These are phyloP conservation scores for Psilopogon haemacephalus DNA, from an alignment of 2,113 vertebrate species.

Conservation along the genomic window DNA sequence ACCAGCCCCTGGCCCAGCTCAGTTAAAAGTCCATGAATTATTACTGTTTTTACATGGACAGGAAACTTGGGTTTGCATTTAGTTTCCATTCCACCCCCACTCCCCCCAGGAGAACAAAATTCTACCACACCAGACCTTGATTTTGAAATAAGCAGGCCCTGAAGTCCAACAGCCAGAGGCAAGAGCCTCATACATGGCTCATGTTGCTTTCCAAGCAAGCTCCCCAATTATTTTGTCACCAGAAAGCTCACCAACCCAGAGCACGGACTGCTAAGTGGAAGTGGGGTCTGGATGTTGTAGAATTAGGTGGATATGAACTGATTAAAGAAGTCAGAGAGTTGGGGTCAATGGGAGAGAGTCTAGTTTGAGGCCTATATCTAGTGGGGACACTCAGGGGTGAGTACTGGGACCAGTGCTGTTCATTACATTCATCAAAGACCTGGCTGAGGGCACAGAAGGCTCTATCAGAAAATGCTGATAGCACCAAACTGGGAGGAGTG, in stretches of 20 bases:
- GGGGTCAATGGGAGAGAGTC: no score
- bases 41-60: constrained; percentile 11
- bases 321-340: no score
- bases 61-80: background rate
- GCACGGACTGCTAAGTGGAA: fast-evolving
- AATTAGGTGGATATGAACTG: no score
- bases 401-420: no score
- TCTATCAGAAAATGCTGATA: no score
- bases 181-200: background rate
- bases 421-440: no score
- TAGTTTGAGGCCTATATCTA: no score
- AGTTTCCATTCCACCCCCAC: background rate
- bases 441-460: no score
- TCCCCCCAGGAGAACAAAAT: background rate
- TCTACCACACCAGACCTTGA: background rate
- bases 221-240: background rate
- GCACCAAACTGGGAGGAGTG: no score
- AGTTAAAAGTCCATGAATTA: constrained; percentile 37
- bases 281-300: no score
- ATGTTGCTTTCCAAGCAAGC: background rate
- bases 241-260: background rate
- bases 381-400: no score
- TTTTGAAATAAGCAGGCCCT: background rate
- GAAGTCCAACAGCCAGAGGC: background rate
- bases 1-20: constrained; percentile 7